Evolutionary conservation across 2,888 invertebrate genomes (phyloP), one percentile per base, ranked within the genome.

Genomic region (Morpho deidamia): DNA sequence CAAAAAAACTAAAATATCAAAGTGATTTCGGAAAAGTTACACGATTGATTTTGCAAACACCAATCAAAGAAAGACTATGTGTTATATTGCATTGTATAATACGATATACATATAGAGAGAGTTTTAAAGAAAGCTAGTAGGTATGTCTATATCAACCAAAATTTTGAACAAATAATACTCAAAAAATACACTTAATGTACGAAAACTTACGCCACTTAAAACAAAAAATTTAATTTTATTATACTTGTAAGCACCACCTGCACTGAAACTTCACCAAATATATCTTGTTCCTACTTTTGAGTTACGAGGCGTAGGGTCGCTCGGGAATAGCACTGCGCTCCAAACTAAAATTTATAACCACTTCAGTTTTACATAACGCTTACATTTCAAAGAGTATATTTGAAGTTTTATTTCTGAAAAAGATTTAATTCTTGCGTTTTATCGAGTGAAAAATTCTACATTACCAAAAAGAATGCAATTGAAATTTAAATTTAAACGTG

Each of bases 281-380:
- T 72, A 72, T 73, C 70, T n/a, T 72, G 71, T 69, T 74, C 68
- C 67, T 72, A 70, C 70, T 68, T 76, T 72, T 81, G 81, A 83
- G 67, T 78, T 79, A 83, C 70, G 78, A 69, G 68, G 69, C 58
- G 56, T 56, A 47, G 60, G 67, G 68, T 63, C 68, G 65, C 67
- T 52, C 63, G 70, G 72, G 75, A 73, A 72, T 59, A 57, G 41
- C 53, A 39, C 41, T 48, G 54, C 35, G 49, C 55, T 45, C 35
- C 39, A 42, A 55, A 56, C 51, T 58, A 56, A 55, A 60, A 60
- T 58, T 58, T 58, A 58, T 55, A 55, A 55, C 58, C 46, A 52
- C 49, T 49, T 46, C 52, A 52, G 55, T 55, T 58, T 58, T 52
- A 58, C 58, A 58, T 58, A 52, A 52, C 49, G 55, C 49, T 50